Percentiles rank a stretch among this genome's conserved stretches.
Conservation (phyloP, 2,888 invertebrate species). For the Polyommatus iphigenia region DNA sequence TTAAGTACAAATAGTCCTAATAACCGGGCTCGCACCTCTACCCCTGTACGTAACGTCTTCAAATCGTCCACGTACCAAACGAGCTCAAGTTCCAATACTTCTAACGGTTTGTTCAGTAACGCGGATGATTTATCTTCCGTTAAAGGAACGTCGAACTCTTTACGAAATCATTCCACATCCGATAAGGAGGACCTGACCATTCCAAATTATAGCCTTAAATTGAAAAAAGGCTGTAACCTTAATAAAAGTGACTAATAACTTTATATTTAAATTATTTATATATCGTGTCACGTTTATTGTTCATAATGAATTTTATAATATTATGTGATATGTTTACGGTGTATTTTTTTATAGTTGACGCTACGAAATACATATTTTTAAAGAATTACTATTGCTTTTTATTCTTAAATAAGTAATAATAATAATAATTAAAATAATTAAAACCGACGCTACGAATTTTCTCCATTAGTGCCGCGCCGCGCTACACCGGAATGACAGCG, state of each 20-base stretch:
- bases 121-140: conserved; percentile 80
- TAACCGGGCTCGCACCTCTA: conserved; percentile 78
- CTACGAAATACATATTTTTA: background rate
- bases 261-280: conserved; percentile 42
- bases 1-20: conserved; percentile 51
- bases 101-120: conserved; percentile 74
- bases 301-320: conserved; percentile 31
- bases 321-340: conserved; percentile 30
- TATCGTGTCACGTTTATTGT: conserved; percentile 6
- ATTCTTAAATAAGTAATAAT: background rate
- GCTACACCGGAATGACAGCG: too few species aligned
- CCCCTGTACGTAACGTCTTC: conserved; percentile 73
- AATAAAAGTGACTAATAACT: conserved; percentile 65
- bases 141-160: conserved; percentile 70
- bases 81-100: conserved; percentile 72
- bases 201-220: conserved; percentile 70
- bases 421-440: too few species aligned
- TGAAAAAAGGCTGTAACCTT: conserved; percentile 61
- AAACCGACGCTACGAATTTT: too few species aligned
- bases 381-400: background rate
- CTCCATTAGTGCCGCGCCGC: too few species aligned
- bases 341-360: background rate
- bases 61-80: conserved; percentile 69
- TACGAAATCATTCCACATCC: conserved; percentile 69
- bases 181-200: conserved; percentile 74